A percentile compares a stretch with the other conserved stretches of the same genome.
Conservation (phyloP, 2,797 vertebrate species). For the Lagorchestes hirsutus region DNA sequence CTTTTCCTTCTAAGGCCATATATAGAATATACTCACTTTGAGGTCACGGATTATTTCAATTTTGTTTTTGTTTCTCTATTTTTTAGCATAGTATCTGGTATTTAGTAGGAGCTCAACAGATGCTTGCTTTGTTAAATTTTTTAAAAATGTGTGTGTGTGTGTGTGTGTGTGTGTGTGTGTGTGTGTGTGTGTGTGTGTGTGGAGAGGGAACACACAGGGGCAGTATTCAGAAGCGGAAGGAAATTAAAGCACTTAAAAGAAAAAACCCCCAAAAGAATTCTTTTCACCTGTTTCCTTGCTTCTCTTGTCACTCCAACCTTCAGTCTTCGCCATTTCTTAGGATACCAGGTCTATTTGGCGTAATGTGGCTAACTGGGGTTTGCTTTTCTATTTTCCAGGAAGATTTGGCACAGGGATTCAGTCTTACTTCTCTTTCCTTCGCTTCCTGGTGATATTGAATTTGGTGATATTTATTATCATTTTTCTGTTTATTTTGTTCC, state of each 20-base stretch:
- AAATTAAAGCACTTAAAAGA: neutral
- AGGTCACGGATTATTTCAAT: neutral
- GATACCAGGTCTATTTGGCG: neutral
- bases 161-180: too few relatives aligned
- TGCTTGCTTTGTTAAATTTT: neutral
- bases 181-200: too few relatives aligned
- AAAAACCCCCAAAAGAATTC: neutral
- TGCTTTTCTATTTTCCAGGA: slow-evolving; percentile 85
- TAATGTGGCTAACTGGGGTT: neutral
- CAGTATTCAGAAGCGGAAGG: neutral
- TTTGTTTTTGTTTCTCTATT: neutral
- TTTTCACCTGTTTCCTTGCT: neutral
- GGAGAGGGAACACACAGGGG: too few relatives aligned
- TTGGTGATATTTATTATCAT: slow-evolving; percentile 93
- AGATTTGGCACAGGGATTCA: slow-evolving; percentile 97
- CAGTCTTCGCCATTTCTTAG: neutral
- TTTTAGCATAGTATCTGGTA: neutral
- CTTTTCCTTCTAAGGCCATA: neutral
- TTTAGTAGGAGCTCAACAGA: neutral
- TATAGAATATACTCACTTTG: neutral
- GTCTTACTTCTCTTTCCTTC: slow-evolving; percentile 97
- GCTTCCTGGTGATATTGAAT: slow-evolving; percentile 96
- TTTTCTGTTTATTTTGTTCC: slow-evolving; percentile 93
- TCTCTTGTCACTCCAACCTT: neutral
- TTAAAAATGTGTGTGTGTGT: neutral